These are phyloP conservation scores for Mormyrus iriodes DNA, from an alignment of 2,113 vertebrate genomes.

Conservation along the genomic window DNA sequence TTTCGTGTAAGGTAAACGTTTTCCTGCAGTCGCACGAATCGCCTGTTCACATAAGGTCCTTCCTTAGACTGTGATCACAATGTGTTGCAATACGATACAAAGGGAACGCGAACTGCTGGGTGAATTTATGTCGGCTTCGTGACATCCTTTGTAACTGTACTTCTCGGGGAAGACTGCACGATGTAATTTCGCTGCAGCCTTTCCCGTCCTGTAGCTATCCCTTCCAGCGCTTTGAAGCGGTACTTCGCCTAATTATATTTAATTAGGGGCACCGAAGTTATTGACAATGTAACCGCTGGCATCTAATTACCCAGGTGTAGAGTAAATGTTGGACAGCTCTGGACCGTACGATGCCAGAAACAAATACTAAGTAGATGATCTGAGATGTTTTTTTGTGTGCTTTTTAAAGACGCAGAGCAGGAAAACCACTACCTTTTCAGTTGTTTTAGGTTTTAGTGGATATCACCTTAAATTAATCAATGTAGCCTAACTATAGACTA, in stretches of 20 bases:
- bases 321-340: slow-evolving; percentile 14
- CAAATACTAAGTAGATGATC: not conserved
- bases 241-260: not conserved
- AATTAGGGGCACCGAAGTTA: slow-evolving; percentile 16
- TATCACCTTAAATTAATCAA: not conserved
- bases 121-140: not conserved
- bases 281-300: slow-evolving; percentile 13
- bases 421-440: not conserved
- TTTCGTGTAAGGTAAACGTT: not conserved
- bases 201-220: not conserved
- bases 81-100: not conserved
- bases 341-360: not conserved
- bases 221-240: not conserved
- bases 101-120: not conserved
- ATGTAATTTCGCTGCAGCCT: not conserved
- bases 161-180: not conserved
- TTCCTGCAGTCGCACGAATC: not conserved
- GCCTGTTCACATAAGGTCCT: not conserved
- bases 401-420: not conserved
- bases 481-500: not conserved
- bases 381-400: not conserved
- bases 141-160: not conserved
- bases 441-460: not conserved
- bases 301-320: slow-evolving; percentile 19
- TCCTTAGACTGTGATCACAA: not conserved